Percentiles rank a stretch among this genome's conserved stretches.
Conservation (phyloP, 1,140 invertebrate genomes). For the Nephotettix cincticeps region DNA sequence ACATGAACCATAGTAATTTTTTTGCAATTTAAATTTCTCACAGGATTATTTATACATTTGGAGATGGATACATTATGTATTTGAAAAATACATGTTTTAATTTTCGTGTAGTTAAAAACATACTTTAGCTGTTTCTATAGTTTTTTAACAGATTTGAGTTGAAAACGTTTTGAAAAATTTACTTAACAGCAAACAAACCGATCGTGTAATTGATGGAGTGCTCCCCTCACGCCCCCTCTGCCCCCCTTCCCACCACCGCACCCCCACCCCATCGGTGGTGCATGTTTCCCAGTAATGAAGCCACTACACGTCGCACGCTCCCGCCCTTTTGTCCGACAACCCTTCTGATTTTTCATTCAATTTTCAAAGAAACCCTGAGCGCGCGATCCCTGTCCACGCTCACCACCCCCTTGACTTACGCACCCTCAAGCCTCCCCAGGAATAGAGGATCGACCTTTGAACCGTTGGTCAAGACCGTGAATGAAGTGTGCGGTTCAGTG, state of each 20-base stretch:
- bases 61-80: too few species aligned
- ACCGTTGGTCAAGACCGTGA: too few species aligned
- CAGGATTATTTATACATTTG: too few species aligned
- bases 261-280: neutral
- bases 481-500: too few species aligned
- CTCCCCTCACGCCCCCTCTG: neutral
- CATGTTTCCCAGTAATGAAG: constrained; percentile 17
- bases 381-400: neutral
- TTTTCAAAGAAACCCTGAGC: constrained; percentile 22
- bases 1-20: too few species aligned
- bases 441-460: too few species aligned
- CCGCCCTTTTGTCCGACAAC: neutral
- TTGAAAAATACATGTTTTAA: too few species aligned
- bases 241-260: neutral
- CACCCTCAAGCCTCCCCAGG: neutral
- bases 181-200: neutral
- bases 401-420: neutral
- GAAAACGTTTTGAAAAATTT: too few species aligned
- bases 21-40: too few species aligned
- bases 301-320: constrained; percentile 16
- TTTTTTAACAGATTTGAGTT: too few species aligned
- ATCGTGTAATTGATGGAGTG: neutral
- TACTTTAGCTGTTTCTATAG: too few species aligned
- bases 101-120: too few species aligned
- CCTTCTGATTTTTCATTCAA: constrained; percentile 24